Evolutionary conservation across 2,888 invertebrate species (phyloP).

Genomic region (Rugalucina vietnamica): DNA sequence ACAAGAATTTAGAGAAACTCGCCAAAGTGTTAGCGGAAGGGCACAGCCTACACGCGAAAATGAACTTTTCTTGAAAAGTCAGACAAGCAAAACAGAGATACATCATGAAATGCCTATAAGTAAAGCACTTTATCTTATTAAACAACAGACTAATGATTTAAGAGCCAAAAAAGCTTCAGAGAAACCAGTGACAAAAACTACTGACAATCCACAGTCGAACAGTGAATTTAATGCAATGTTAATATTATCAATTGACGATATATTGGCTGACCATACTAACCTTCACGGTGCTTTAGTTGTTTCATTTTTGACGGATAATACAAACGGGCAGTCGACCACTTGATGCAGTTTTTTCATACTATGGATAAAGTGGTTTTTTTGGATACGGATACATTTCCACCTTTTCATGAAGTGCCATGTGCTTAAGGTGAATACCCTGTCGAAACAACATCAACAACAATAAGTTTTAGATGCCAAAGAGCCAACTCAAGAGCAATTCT

Average conservation of each 20-base stretch:
- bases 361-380: too few relatives aligned
- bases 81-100: not conserved
- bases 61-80: not conserved
- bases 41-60: too few relatives aligned
- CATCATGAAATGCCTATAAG: not conserved
- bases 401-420: too few relatives aligned
- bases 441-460: too few relatives aligned
- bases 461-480: too few relatives aligned
- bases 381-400: too few relatives aligned
- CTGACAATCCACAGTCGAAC: not conserved
- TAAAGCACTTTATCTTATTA: not conserved
- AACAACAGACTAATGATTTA: not conserved
- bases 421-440: too few relatives aligned
- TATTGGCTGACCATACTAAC: slow-evolving; percentile 48
- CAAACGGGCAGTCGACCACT: not conserved
- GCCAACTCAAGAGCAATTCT: too few relatives aligned
- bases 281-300: slow-evolving; percentile 51
- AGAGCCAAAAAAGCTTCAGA: not conserved
- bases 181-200: not conserved
- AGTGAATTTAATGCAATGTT: slow-evolving; percentile 51
- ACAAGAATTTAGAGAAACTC: too few relatives aligned
- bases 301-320: not conserved
- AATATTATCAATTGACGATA: slow-evolving; percentile 53
- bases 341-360: not conserved
- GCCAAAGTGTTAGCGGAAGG: too few relatives aligned